Base-by-base conservation (phyloP, 2,888 invertebrate species). In the Aradus depressus region DNA sequence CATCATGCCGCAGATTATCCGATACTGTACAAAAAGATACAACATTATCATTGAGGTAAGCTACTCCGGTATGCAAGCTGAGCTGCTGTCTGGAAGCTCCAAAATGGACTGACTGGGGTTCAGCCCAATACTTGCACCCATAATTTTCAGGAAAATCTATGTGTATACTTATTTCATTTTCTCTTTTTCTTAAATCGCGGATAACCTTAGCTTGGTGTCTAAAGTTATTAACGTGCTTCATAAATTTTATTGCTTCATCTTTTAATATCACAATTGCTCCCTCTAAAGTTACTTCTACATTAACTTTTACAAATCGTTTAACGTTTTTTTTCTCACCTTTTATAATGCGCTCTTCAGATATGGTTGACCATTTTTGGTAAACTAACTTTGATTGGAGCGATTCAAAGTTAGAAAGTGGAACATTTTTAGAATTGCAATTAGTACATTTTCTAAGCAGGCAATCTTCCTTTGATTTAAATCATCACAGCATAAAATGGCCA, bases 1-100 rank as follows among this genome's bases (percentile, higher is more conserved):
- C 60, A 38, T 57, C 57, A 58, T 66, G 64, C 10, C 59, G 51
- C 5, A 60, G 37, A 50, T 56, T 58, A 44, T 59, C 54, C 19
- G 61, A 63, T 5, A 65, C 18, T 22, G 47, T 35, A 41, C 50
- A 51, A 34, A 55, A 44, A 21, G 53, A 28, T n/a, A n/a, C n/a
- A n/a, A n/a, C n/a, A n/a, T n/a, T n/a, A n/a, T n/a, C n/a, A n/a
- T n/a, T n/a, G n/a, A n/a, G n/a, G 18, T 44, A 28, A 18, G 44
- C 31, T 18, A 44, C 28, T 6, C 12, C 44, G 5, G 28, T 28
- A 12, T 44, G 44, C 16, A 44, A 28, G 28, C 44, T 16, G 4
- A 44, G 12, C 14, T 44, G 44, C 18, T 28, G 25, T n/a, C 44
- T 14, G 14, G 44, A 44, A 6, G 44, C 44, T 28, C 44, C 44